Base-by-base conservation (phyloP, 1,140 invertebrate species). In the Mya arenaria region DNA sequence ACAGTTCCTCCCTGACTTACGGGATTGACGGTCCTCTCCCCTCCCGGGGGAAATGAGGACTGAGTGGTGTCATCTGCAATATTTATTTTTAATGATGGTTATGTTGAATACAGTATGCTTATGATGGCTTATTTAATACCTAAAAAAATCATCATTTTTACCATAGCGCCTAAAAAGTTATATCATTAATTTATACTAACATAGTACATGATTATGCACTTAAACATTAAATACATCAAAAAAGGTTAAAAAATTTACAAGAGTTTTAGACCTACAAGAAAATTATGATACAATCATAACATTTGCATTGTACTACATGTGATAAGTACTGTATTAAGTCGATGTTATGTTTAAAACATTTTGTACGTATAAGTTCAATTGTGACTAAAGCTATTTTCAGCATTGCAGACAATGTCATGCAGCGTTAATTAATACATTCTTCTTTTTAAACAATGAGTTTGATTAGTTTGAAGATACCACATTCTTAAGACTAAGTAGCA, bases 11-110 rank as follows among this genome's bases (percentile, higher is more conserved):
- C n/a, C n/a, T n/a, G n/a, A 75, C 73, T 75, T 75, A 75, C 73
- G 58, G 41, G 73, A 25, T 30, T 63, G 37, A 55, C 48, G 73
- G 36, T 75, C 73, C n/a, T 65, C 73, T 32, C 36, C 60, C 58
- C 62, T 36, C 23, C 17, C 69, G 15, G 55, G 56, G 55, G 72
- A 28, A 74, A 39, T 28, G 72, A 74, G 13, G 58, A 65, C 62
- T 75, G 73, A 32, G 73, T 75, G 28, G 73, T 65, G 28, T 75
- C 73, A 63, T 75, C 73, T 52, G 30, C 41, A 75, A 36, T 63
- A 41, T 75, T 56, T 62, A 75, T 48, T 65, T 34, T 65, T 36
- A 19, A n/a, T 63, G 3, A 30, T 28, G 56, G 17, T 4, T 2
- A 28, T 62, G n/a, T 15, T 4, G n/a, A 23, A 17, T 25, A 1